These are phyloP conservation scores for Pseudocheirus occidentalis DNA, from an alignment of 2,797 vertebrate genomes.

Conservation along the genomic window DNA sequence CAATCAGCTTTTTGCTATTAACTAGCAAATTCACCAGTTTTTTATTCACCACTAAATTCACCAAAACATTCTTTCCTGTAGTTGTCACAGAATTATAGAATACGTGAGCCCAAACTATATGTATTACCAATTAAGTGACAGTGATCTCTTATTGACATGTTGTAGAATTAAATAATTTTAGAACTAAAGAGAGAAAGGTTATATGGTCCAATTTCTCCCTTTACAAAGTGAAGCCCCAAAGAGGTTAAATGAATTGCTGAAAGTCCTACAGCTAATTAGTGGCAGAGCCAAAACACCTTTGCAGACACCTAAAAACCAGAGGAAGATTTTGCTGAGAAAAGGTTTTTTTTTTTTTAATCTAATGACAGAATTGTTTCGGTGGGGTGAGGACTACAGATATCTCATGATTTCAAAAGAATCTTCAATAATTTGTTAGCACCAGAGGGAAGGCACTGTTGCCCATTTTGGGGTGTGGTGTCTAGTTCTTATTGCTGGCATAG, in stretches of 20 bases:
- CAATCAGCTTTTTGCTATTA: neutral
- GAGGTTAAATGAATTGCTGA: neutral
- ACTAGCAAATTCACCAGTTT: no score
- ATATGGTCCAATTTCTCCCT: neutral
- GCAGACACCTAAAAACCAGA: neutral
- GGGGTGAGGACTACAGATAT: neutral
- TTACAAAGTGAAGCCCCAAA: conserved; percentile 2
- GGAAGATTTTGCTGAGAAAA: neutral
- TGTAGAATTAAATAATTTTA: neutral
- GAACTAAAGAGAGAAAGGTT: conserved; percentile 12
- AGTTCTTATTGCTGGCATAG: neutral
- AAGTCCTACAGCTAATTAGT: neutral
- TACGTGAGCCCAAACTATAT: neutral
- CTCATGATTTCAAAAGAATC: neutral
- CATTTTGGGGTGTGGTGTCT: neutral
- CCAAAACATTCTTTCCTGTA: neutral
- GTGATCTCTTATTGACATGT: neutral
- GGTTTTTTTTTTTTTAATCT: neutral
- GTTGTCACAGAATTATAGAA: neutral
- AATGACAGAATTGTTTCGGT: neutral
- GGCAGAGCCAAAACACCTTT: neutral
- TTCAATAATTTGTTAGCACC: neutral
- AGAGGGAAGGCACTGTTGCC: neutral
- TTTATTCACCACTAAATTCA: no score
- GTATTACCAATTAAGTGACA: neutral